Evolutionary conservation across 2,797 vertebrate species (phyloP).

Genomic region (Atherinosoma microstoma): DNA sequence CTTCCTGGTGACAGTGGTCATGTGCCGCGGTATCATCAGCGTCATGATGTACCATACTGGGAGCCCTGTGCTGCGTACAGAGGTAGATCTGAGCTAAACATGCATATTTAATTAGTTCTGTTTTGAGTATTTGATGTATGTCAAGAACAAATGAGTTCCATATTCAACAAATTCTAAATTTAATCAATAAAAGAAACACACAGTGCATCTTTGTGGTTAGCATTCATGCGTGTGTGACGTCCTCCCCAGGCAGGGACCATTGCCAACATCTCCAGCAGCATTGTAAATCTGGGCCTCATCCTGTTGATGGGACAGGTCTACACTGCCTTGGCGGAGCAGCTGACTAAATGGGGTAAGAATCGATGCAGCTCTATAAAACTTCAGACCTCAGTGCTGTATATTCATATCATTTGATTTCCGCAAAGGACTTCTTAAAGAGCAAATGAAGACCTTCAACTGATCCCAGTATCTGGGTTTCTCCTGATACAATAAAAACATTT

Average conservation of each 20-base stretch:
- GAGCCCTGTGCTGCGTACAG: conserved; percentile 83
- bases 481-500: neutral
- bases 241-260: conserved; percentile 84
- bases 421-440: conserved; percentile 22
- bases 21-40: conserved; percentile 85
- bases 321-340: conserved; percentile 86
- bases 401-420: conserved; percentile 11
- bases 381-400: conserved; percentile 14
- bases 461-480: neutral
- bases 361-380: conserved; percentile 31
- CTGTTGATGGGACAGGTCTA: conserved; percentile 86
- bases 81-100: conserved; percentile 63
- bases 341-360: conserved; percentile 86
- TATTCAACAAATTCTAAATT: neutral
- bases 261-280: conserved; percentile 85
- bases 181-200: neutral
- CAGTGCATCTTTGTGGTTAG: neutral
- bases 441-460: neutral
- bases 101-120: neutral
- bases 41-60: conserved; percentile 85
- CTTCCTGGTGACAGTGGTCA: conserved; percentile 88
- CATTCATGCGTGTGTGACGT: conserved; percentile 18
- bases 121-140: neutral
- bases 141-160: neutral
- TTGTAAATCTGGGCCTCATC: conserved; percentile 86